phyloP scores from a whole-genome alignment of 2,888 invertebrate genomes.

The Oxyteleia sp. region DNA sequence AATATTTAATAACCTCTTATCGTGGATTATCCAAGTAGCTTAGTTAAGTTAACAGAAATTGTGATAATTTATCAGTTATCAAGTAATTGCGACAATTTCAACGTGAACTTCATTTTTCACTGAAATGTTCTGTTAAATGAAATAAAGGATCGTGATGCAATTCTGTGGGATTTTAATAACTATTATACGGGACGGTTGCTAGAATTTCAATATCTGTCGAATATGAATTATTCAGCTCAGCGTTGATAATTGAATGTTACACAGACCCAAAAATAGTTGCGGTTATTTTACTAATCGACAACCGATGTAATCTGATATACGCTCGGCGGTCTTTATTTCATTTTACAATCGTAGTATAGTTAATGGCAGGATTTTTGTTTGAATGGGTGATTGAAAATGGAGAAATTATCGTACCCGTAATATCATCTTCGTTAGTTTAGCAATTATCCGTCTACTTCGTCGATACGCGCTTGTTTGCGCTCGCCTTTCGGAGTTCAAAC shows the following conservation, averaged over 20 bases:
- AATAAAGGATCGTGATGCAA: neutral
- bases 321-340: conserved; percentile 5
- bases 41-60: too few species aligned
- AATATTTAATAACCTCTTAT: too few species aligned
- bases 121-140: too few species aligned
- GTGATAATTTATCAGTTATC: too few species aligned
- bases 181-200: neutral
- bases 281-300: neutral
- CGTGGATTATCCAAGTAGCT: too few species aligned
- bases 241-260: neutral
- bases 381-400: conserved; percentile 46
- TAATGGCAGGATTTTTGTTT: conserved; percentile 52
- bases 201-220: neutral
- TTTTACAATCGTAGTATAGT: conserved; percentile 21
- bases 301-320: conserved; percentile 9
- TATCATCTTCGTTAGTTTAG: conserved; percentile 68
- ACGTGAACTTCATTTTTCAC: too few species aligned
- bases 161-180: neutral
- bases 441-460: conserved; percentile 68
- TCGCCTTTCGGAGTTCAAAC: conserved; percentile 69
- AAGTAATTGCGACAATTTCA: too few species aligned
- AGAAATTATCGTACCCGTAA: conserved; percentile 59
- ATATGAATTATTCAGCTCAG: conserved; percentile 8
- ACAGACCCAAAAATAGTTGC: neutral
- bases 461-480: conserved; percentile 70